Percentiles rank a stretch among this genome's conserved stretches.
Conservation (phyloP, 2,797 vertebrate genomes). For the Bryconaethiops microstoma region DNA sequence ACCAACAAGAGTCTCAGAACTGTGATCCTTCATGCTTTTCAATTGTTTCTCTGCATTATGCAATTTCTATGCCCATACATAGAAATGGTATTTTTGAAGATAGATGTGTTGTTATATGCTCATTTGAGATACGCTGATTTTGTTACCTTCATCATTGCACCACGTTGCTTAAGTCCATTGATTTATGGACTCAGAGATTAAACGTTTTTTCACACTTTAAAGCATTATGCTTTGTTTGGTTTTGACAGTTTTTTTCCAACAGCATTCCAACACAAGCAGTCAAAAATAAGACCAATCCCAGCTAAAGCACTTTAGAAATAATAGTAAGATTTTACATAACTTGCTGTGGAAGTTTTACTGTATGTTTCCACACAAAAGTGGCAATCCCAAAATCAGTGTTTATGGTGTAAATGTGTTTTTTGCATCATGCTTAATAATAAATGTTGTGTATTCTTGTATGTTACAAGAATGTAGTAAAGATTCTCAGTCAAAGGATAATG, state of each 20-base stretch:
- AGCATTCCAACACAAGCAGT: background rate
- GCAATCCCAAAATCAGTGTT: conserved; percentile 5
- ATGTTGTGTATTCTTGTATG: background rate
- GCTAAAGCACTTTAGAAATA: background rate
- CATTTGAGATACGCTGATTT: conserved; percentile 63
- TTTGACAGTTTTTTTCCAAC: background rate
- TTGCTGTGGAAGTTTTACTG: background rate
- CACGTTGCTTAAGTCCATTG: conserved; percentile 68
- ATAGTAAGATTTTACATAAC: background rate
- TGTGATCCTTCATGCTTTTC: conserved; percentile 40
- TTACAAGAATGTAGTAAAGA: too few relatives aligned
- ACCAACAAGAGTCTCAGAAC: conserved; percentile 46
- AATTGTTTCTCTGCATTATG: conserved; percentile 42
- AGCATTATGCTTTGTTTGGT: conserved; percentile 40
- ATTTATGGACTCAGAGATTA: conserved; percentile 72
- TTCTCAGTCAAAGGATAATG: too few relatives aligned
- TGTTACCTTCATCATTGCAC: conserved; percentile 61
- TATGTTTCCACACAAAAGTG: background rate
- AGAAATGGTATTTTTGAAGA: conserved; percentile 38
- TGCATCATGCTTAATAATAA: background rate
- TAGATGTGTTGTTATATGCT: conserved; percentile 28
- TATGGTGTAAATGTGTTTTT: background rate
- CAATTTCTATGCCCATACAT: conserved; percentile 45
- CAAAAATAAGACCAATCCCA: conserved; percentile 11
- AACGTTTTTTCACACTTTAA: conserved; percentile 54